Evolutionary conservation across 2,797 vertebrate genomes (phyloP).

Genomic region (Syncerus caffer): DNA sequence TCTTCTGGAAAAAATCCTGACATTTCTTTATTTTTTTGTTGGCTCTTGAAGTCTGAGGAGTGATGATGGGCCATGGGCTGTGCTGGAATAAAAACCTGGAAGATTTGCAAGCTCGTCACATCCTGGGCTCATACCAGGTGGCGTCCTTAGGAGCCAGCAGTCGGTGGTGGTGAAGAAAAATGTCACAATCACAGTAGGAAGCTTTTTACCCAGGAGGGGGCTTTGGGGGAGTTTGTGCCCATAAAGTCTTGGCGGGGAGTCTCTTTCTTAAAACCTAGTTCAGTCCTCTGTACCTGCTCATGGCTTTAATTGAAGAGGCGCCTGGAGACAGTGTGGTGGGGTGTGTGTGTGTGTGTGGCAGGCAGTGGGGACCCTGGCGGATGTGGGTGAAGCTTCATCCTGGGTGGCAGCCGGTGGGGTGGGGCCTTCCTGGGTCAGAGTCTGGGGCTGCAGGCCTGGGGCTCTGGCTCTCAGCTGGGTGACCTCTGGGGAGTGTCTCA

Average conservation of each 20-base stretch:
- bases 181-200: accelerated
- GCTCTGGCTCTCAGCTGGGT: not conserved
- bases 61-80: not conserved
- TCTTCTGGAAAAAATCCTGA: not conserved
- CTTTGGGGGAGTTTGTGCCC: not conserved
- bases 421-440: not conserved
- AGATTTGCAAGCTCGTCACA: not conserved
- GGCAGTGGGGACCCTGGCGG: not conserved
- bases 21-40: too few relatives aligned
- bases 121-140: not conserved
- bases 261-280: not conserved
- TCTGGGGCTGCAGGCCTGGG: not conserved
- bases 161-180: accelerated
- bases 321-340: not conserved
- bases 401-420: not conserved
- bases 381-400: not conserved
- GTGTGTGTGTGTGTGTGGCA: accelerated
- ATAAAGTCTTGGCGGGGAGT: accelerated
- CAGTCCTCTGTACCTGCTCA: not conserved
- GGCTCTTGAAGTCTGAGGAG: not conserved
- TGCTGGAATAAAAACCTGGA: not conserved
- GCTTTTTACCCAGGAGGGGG: not conserved
- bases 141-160: not conserved
- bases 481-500: not conserved
- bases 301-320: not conserved